A percentile compares a stretch with the other conserved stretches of the same genome.
phyloP scores from a whole-genome alignment of 92 coral and sea anemone genomes.

The Plumapathes pennacea region DNA sequence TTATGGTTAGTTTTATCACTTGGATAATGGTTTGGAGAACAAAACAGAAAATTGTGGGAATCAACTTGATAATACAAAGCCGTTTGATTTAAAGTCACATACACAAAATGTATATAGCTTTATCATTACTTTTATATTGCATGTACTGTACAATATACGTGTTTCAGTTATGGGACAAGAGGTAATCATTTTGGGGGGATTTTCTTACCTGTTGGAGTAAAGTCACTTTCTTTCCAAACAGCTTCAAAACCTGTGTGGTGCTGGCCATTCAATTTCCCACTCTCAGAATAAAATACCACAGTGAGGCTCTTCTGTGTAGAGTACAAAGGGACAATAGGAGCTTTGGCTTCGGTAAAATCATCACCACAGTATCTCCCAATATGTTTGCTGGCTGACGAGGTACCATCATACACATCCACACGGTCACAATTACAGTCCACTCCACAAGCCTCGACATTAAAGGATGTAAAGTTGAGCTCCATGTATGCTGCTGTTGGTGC shows the following conservation, averaged over 20 bases:
- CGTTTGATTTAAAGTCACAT: no score
- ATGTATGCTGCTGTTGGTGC: not conserved
- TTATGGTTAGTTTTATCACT: no score
- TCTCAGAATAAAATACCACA: not conserved
- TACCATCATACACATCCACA: conserved; percentile 7
- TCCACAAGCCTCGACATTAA: not conserved
- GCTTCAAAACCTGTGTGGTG: conserved; percentile 1
- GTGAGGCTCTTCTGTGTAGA: not conserved
- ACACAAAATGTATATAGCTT: no score
- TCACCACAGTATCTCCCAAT: not conserved
- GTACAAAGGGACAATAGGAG: not conserved
- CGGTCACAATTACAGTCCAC: conserved; percentile 6
- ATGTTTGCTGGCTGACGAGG: not conserved
- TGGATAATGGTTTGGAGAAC: no score
- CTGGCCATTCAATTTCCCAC: not conserved
- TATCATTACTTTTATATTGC: no score
- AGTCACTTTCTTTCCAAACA: not conserved
- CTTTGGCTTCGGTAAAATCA: not conserved
- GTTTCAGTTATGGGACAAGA: no score
- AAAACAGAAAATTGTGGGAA: no score
- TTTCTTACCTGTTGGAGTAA: conserved; percentile 9
- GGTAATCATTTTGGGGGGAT: not conserved
- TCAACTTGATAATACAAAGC: no score
- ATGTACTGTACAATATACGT: no score
- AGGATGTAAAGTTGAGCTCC: not conserved